Base-by-base conservation (phyloP, 2,113 vertebrate genomes). In the Cromileptes altivelis region DNA sequence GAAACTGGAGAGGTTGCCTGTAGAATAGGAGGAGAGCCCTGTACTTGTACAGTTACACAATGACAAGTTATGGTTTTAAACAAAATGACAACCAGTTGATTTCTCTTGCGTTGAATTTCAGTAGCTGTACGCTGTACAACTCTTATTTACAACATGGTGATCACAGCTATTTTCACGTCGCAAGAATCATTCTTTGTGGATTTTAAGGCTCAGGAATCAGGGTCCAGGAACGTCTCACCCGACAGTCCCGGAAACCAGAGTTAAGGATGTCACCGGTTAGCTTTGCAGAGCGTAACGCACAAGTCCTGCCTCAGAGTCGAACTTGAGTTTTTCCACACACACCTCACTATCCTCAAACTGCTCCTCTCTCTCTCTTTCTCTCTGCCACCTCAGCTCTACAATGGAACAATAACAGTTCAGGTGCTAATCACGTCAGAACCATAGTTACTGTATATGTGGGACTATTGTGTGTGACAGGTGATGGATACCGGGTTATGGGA, bases 141-240 rank as follows among this genome's bases (percentile, higher is more conserved):
- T 70, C 13, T 58, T 82, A 69, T 82, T 81, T 78, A 70, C 62
- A 64, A 58, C 47, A 55, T 53, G 30, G 50, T 64, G 30, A 82
- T 67, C 33, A 82, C 61, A 17, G 40, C 52, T 70, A 17, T 61
- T 77, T 84, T 42, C 70, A 53, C 49, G 69, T 70, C 33, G 74
- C 33, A 62, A 85, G 69, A 84, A 62, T 86, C 27, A 6, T 70
- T 90, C 75, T 57, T 90, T 74, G 70, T 75, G 73, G 64, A 78
- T 62, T 25, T 64, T 57, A 89, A 80, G 91, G 83, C 93, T 94
- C 90, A 94, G 94, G 91, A 93, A 92, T 88, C 30, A 6, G 71
- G 82, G 60, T 84, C 74, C 76, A 57, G 83, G 70, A 87, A 67
- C 30, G 80, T 89, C 53, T 84, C 70, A 40, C 21, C 18, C 60